Percentiles rank a stretch among this genome's conserved stretches.
These are phyloP conservation scores for Bradysia coprophila DNA, from an alignment of 1,140 invertebrate genomes.

Conservation along the genomic window DNA sequence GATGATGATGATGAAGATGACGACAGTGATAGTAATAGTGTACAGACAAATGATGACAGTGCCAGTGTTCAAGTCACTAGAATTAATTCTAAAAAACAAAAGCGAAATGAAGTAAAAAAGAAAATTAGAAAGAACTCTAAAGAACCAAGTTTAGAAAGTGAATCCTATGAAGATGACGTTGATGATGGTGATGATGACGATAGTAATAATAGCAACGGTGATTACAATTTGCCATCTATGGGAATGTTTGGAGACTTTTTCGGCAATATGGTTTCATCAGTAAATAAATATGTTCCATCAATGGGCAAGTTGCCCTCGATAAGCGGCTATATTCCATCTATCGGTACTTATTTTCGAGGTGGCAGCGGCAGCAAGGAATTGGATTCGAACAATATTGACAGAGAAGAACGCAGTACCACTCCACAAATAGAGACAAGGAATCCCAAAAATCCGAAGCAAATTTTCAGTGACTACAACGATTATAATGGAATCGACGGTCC, in stretches of 20 bases:
- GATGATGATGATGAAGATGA: slow-evolving; percentile 1
- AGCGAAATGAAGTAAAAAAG: neutral
- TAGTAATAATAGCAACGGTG: neutral
- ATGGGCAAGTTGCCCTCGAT: neutral
- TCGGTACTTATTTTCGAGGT: too few species aligned
- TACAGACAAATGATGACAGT: neutral
- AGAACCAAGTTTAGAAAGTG: neutral
- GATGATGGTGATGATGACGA: neutral
- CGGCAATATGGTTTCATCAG: neutral
- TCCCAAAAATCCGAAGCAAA: neutral
- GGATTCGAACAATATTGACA: neutral
- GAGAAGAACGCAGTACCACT: neutral
- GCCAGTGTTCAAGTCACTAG: neutral
- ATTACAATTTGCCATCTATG: neutral
- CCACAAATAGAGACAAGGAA: neutral
- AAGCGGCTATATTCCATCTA: too few species aligned
- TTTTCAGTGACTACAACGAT: neutral
- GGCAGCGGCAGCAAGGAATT: neutral
- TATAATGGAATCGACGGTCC: neutral
- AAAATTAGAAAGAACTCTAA: neutral
- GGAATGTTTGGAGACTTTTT: neutral
- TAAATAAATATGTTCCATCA: neutral
- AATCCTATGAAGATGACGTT: neutral
- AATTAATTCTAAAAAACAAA: neutral
- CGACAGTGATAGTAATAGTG: too few species aligned